Base-by-base conservation (phyloP, 2,888 invertebrate genomes). In the Tetramorium bicarinatum region DNA sequence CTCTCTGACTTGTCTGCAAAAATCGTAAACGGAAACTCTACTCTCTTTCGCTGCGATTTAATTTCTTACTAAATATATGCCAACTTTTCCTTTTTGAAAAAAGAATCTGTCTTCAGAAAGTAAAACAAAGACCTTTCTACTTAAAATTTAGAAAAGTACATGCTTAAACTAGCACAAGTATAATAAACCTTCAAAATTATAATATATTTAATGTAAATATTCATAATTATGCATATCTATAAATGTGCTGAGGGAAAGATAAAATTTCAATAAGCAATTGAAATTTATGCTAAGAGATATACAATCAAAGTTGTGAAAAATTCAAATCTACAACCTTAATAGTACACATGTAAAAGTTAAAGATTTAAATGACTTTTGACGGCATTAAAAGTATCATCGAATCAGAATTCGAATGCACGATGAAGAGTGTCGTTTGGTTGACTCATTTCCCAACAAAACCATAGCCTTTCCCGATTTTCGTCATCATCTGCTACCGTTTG, bases 401-500 rank as follows among this genome's bases (percentile, higher is more conserved):
- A 34, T 34, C 84, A 29, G 34, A 34, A 71, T 77, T 21, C 18
- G 62, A 72, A 84, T 75, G 18, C 77, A 83, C 77, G 71, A 61
- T 61, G 69, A 74, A 44, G 83, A 83, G 85, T 89, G 69, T 49
- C 85, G 83, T 86, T 88, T 84, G 62, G 75, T 82, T 75, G 85
- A 89, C 69, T 83, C 77, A 86, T 85, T 89, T 90, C 84, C 84
- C 85, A 85, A 87, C 76, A 91, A 90, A 88, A 89, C 88, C 89
- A 87, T 91, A 92, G 91, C 89, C 93, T 92, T 92, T 92, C 89
- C 71, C 86, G 80, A 82, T 74, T 87, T 87, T 92, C 59, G 3
- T 80, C 69, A 67, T 76, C 87, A 77, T 82, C 67, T 82, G 86
- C 71, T 61, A 66, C 34, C 13, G 29, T 38, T 69, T 4, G 9